A percentile compares a stretch with the other conserved stretches of the same genome.
These are phyloP conservation scores for Heterohyrax brucei DNA, from an alignment of 2,797 vertebrate genomes.

Conservation along the genomic window DNA sequence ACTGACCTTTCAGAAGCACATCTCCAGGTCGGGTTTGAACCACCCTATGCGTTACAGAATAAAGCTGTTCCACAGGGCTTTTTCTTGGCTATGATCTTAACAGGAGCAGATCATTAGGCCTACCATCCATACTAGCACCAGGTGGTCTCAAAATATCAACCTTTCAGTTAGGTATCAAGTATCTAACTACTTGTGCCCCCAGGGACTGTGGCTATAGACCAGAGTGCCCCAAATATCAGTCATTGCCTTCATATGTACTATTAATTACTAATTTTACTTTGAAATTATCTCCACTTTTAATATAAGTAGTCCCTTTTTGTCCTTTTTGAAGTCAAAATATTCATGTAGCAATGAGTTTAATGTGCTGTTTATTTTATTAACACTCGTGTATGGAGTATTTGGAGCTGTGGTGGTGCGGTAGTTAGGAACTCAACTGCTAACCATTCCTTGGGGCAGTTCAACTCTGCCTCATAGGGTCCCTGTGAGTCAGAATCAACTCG, in stretches of 20 bases:
- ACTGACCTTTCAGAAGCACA: background rate
- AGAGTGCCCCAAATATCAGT: too few species aligned
- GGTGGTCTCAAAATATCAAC: background rate
- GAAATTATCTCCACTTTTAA: conserved; percentile 46
- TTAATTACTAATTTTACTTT: background rate
- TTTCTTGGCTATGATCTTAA: background rate
- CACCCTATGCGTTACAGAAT: background rate
- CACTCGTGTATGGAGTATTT: background rate
- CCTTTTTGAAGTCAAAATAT: conserved; percentile 38
- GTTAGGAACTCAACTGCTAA: too few species aligned
- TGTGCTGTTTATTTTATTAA: background rate
- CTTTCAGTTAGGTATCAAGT: background rate
- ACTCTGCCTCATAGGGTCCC: too few species aligned
- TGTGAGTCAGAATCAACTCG: too few species aligned
- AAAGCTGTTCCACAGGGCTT: background rate
- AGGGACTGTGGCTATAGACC: background rate
- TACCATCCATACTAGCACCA: background rate
- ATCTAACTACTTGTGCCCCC: background rate
- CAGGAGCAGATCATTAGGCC: background rate
- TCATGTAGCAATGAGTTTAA: background rate
- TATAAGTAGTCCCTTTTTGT: conserved; percentile 1
- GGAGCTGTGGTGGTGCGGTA: too few species aligned
- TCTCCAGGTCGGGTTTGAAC: background rate
- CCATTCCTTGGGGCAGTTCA: too few species aligned
- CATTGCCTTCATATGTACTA: background rate